Base-by-base conservation (phyloP, 1,140 invertebrate species). In the Choristoneura fumiferana region DNA sequence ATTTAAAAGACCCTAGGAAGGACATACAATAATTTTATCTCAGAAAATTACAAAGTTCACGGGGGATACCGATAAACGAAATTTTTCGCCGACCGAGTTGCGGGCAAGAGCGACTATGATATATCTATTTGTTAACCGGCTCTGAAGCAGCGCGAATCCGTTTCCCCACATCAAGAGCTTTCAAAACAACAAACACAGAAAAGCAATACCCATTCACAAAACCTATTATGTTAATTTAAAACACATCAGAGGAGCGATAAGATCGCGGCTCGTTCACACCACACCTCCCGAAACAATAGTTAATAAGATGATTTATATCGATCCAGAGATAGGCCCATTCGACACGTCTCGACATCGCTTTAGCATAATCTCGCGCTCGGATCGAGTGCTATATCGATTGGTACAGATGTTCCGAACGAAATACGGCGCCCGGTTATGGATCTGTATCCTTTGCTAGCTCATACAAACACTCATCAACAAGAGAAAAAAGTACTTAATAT, bases 161-260 rank as follows among this genome's bases (percentile, higher is more conserved):
- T 71, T 63, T 65, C 56, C n/a, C 52, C 55, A 62, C 63, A 57
- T 58, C 57, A 62, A 62, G 22, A n/a, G 60, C 67, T 62, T 54
- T 61, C 67, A 73, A 75, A 81, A 83, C 81, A 87, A 84, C 83
- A 87, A 86, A 87, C 82, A 78, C 62, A 77, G 69, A 81, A 78
- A 81, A 67, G 68, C 75, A 71, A 81, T 84, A 81, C 73, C 74
- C 85, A 88, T 88, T 88, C 81, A 88, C 80, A 86, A 88, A 86
- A 86, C 82, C 85, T 88, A 88, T 88, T 88, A 88, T 88, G 85
- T 85, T 88, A 88, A 88, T 88, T 86, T 86, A 86, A 88, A 88
- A 88, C 85, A 88, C 85, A 88, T 88, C 83, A 79, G 80, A 70
- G 67, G 35, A 38, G 15, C 52, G 83, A 86, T 86, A 85, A 67